Percentiles rank a stretch among this genome's conserved stretches.
phyloP scores from a whole-genome alignment of 2,888 invertebrate species.

The Arrhopalites spinosus region DNA sequence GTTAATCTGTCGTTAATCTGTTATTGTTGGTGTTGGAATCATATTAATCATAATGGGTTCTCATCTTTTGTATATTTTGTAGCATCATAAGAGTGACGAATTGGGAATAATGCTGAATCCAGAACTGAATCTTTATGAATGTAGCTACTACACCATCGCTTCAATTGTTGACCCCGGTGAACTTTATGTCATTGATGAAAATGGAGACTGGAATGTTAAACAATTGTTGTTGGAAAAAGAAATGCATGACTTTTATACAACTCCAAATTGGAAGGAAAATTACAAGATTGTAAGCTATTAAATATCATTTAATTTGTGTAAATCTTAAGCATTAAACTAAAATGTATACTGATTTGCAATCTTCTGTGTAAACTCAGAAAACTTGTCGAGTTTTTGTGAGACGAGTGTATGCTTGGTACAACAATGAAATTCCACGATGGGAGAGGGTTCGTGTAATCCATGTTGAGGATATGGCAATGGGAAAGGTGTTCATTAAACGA shows the following conservation, averaged over 20 bases:
- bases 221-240: neutral
- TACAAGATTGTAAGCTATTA: conserved; percentile 17
- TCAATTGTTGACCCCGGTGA: conserved; percentile 12
- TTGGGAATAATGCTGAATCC: neutral
- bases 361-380: conserved; percentile 6
- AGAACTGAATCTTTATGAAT: neutral
- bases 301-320: no score
- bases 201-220: neutral
- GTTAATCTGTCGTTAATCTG: no score
- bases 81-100: neutral
- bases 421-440: neutral
- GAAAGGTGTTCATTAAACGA: conserved; percentile 6
- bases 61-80: neutral
- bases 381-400: conserved; percentile 10
- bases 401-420: conserved; percentile 31
- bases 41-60: no score
- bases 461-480: conserved; percentile 26
- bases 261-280: neutral
- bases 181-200: conserved; percentile 23
- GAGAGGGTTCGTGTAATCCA: conserved; percentile 26
- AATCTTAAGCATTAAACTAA: no score
- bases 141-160: neutral
- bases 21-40: no score
- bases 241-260: conserved; percentile 13
- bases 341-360: no score